Conservation (phyloP, 2,113 vertebrate species). For the Carassius gibelio region DNA sequence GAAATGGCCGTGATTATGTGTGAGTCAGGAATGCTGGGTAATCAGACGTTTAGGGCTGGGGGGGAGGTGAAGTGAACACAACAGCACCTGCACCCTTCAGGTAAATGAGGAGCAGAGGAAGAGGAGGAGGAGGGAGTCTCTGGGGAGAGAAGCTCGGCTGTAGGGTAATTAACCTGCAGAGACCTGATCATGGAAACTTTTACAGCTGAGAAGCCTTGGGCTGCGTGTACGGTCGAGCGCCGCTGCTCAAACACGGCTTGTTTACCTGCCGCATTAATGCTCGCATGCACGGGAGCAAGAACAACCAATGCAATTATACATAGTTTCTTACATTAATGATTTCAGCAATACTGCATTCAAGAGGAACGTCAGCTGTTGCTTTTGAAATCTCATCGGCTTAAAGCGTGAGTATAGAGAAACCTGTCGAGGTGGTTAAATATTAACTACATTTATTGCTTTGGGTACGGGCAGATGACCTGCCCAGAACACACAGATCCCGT, state of each 20-base stretch:
- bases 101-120: constrained; percentile 44
- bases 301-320: background rate
- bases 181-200: constrained; percentile 73
- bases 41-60: constrained; percentile 49
- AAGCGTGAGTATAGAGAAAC: constrained; percentile 1
- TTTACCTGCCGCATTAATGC: background rate
- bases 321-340: background rate
- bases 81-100: constrained; percentile 59
- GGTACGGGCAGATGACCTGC: constrained; percentile 61
- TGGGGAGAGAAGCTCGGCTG: constrained; percentile 59
- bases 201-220: constrained; percentile 10
- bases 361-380: background rate
- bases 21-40: constrained; percentile 39
- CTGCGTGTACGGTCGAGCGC: no score
- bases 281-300: background rate
- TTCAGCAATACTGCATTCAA: background rate
- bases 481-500: background rate
- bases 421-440: constrained; percentile 70
- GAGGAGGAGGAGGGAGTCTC: constrained; percentile 57
- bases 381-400: background rate
- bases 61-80: constrained; percentile 51
- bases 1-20: constrained; percentile 21
- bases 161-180: constrained; percentile 80
- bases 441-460: constrained; percentile 76
- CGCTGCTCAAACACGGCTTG: background rate